phyloP scores from a whole-genome alignment of 2,888 invertebrate species.

The Agonopterix alstromeriana region DNA sequence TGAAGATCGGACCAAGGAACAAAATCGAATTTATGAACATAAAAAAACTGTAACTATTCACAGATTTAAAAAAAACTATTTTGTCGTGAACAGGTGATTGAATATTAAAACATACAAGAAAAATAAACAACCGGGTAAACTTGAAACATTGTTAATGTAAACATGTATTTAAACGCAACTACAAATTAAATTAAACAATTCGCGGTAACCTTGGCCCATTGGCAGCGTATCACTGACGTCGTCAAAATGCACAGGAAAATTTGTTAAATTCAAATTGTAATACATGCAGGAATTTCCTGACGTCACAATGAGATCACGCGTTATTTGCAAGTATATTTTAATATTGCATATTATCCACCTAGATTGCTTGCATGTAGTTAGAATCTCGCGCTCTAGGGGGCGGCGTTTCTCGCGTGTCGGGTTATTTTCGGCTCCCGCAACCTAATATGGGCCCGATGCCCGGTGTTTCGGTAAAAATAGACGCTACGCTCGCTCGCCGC shows the following conservation, averaged over 20 bases:
- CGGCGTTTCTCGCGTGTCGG: slow-evolving; percentile 30
- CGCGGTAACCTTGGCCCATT: slow-evolving; percentile 28
- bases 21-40: too few relatives aligned
- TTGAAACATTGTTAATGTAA: background rate
- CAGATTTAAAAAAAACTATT: too few relatives aligned
- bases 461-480: slow-evolving; percentile 64
- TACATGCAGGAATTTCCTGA: background rate
- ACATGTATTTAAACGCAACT: background rate
- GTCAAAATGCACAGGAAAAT: background rate
- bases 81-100: too few relatives aligned
- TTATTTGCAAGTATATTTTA: background rate
- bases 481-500: slow-evolving; percentile 36
- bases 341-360: slow-evolving; percentile 4
- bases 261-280: background rate
- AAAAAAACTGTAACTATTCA: too few relatives aligned
- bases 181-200: background rate
- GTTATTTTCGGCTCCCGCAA: slow-evolving; percentile 61
- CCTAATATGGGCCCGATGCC: slow-evolving; percentile 72
- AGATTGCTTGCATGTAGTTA: slow-evolving; percentile 5
- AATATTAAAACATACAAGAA: too few relatives aligned
- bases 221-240: slow-evolving; percentile 14
- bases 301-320: slow-evolving; percentile 12
- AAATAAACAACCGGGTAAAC: too few relatives aligned
- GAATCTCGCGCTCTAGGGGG: slow-evolving; percentile 33
- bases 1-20: too few relatives aligned